These are phyloP conservation scores for Acomys russatus DNA, from an alignment of 2,797 vertebrate species.

Conservation along the genomic window DNA sequence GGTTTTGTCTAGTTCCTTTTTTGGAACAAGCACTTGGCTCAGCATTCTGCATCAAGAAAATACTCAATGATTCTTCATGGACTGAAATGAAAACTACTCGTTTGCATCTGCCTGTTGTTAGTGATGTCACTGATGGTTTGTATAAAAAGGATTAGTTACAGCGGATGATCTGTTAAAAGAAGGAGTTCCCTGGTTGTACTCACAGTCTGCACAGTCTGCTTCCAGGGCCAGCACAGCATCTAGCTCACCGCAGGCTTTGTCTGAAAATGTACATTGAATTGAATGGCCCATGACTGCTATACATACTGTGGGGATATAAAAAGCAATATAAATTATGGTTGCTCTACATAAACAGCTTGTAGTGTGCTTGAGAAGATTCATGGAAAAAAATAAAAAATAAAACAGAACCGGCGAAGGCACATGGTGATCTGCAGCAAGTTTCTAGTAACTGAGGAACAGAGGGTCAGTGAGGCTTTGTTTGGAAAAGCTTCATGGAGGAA, in stretches of 20 bases:
- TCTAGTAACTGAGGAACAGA: slow-evolving; percentile 42
- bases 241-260: slow-evolving; percentile 8
- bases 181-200: background rate
- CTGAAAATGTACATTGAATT: slow-evolving; percentile 43
- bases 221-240: background rate
- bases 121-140: background rate
- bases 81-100: slow-evolving; percentile 5
- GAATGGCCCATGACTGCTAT: slow-evolving; percentile 47
- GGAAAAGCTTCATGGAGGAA: slow-evolving; percentile 46
- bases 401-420: background rate
- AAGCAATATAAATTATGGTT: slow-evolving; percentile 67
- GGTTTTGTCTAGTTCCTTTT: slow-evolving; percentile 26
- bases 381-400: background rate
- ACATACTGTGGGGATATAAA: slow-evolving; percentile 60
- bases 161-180: slow-evolving; percentile 15
- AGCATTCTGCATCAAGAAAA: background rate
- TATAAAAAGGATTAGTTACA: slow-evolving; percentile 30
- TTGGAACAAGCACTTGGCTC: slow-evolving; percentile 29
- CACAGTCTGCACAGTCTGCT: background rate
- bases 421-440: slow-evolving; percentile 42
- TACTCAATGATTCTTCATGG: slow-evolving; percentile 47
- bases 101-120: slow-evolving; percentile 12
- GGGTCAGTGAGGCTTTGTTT: background rate
- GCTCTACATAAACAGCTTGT: slow-evolving; percentile 56
- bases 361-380: slow-evolving; percentile 30